Evolutionary conservation across 2,113 vertebrate species (phyloP), one percentile per base, ranked within the genome.

Genomic region (Struthio camelus): DNA sequence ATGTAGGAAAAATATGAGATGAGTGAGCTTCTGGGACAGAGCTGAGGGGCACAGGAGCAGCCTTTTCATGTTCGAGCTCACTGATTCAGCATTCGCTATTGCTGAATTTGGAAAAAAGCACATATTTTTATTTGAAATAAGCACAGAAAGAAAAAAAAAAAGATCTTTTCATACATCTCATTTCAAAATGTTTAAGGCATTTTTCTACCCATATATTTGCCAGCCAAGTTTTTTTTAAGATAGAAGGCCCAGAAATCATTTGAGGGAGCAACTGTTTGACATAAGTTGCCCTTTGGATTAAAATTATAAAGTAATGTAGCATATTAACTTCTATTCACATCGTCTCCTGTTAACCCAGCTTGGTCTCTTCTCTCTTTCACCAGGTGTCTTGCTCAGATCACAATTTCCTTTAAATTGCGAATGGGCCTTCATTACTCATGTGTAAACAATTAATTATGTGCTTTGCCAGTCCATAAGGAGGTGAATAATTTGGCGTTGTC

Each of bases 131-230:
- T 44, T 28, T 56, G 80, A 64, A 78, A 62, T 0, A 28, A 13
- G 19, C 8, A 80, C 30, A 78, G 58, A 38, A 91, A 90, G 58
- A 27, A 34, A 30, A 28, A n/a, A 19, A 32, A 32, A 30, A 53
- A 23, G 1, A 14, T 40, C 1, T 54, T 81, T 61, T 77, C 42
- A 20, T 9, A 51, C 16, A 2, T 71, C 38, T 65, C 0, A 0
- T 76, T 90, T 75, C 42, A 65, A 85, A 83, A 87, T 4, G 1
- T 6, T 2, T 24, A 16, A 77, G 17, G 25, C 66, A 24, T 24
- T 93, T 36, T 5, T 48, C 44, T 51, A 28, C 32, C 27, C 20
- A 27, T 17, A 1, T 20, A 69, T 62, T 90, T 44, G 5, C 34
- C 51, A 89, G 61, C 19, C 8, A 38, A 61, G 12, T 42, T 64